Conservation (phyloP, 2,888 invertebrate genomes). For the Geophilus truncorum region DNA sequence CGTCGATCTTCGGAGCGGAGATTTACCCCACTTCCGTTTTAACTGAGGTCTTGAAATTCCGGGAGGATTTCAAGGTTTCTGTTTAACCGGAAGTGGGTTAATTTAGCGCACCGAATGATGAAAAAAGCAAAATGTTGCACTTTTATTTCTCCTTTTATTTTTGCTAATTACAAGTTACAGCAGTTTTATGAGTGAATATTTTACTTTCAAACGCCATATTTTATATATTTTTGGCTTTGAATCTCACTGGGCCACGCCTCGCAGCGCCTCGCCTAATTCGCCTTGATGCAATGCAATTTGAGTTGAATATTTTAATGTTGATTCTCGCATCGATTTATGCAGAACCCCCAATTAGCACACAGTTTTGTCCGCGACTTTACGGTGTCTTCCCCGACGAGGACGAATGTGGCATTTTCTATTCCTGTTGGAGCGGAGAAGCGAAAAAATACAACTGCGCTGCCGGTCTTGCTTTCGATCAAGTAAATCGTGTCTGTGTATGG, state of each 20-base stretch:
- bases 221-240: neutral
- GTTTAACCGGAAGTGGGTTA: no score
- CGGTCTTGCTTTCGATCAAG: constrained; percentile 87
- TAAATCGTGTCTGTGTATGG: constrained; percentile 93
- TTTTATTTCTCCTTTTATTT: no score
- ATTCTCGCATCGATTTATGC: constrained; percentile 38
- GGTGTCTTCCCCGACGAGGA: constrained; percentile 85
- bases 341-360: constrained; percentile 78
- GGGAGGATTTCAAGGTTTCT: no score
- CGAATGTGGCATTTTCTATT: constrained; percentile 92
- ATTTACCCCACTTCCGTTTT: no score
- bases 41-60: no score
- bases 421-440: constrained; percentile 93
- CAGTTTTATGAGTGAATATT: no score
- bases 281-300: neutral
- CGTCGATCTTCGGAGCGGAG: no score
- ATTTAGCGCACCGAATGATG: no score
- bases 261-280: neutral
- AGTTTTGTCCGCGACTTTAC: constrained; percentile 79
- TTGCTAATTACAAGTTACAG: no score
- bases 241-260: neutral
- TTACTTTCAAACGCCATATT: neutral
- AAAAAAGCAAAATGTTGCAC: no score
- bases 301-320: neutral
- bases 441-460: constrained; percentile 92